Conservation (phyloP, 2,888 invertebrate species). For the Sycophila texana region DNA sequence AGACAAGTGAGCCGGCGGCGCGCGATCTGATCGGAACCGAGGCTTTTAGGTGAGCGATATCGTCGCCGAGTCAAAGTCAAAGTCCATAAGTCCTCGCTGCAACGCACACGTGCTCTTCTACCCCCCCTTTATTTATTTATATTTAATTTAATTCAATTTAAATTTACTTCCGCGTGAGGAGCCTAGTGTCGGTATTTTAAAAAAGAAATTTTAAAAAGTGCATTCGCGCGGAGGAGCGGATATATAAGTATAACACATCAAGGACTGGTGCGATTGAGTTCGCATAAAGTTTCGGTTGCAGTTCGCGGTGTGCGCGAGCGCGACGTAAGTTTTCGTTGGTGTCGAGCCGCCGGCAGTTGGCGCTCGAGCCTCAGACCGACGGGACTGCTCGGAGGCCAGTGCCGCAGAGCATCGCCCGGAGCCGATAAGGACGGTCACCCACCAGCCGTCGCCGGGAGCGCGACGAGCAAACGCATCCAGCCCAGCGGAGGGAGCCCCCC, state of each 20-base stretch:
- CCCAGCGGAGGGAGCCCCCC: not conserved
- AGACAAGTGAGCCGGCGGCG: constrained; percentile 66
- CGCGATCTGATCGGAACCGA: constrained; percentile 70
- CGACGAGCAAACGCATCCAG: constrained; percentile 1
- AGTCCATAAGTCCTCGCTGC: no score
- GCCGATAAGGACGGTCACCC: constrained; percentile 41
- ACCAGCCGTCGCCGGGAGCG: constrained; percentile 5
- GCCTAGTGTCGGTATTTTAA: not conserved
- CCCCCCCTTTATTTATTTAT: no score
- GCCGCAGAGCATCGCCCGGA: not conserved
- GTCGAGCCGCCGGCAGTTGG: constrained; percentile 47
- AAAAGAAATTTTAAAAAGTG: no score
- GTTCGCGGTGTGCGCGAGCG: not conserved
- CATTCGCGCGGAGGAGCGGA: no score
- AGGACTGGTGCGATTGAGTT: no score
- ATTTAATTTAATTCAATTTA: no score
- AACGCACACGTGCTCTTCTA: no score
- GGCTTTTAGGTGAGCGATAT: not conserved
- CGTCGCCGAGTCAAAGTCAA: no score
- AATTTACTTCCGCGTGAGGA: not conserved
- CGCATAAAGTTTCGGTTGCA: not conserved
- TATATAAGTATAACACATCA: no score
- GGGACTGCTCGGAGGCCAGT: not conserved
- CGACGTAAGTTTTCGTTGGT: not conserved
- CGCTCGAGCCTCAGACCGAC: constrained; percentile 39